A percentile compares a stretch with the other conserved stretches of the same genome.
phyloP scores from a whole-genome alignment of 2,888 invertebrate genomes.

The Patella ulyssiponensis region DNA sequence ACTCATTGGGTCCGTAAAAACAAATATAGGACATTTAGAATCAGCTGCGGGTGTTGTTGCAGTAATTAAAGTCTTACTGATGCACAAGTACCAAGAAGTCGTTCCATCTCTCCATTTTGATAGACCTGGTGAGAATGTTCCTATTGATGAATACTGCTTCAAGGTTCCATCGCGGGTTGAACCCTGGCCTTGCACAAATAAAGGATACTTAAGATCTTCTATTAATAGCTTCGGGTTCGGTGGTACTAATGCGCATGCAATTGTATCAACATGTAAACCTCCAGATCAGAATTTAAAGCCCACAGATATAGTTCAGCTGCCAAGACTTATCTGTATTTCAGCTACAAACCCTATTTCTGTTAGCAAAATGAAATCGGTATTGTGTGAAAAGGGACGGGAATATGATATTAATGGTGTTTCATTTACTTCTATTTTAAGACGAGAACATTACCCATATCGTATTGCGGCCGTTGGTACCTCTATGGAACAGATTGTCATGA shows the following conservation, averaged over 20 bases:
- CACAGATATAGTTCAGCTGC: not conserved
- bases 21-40: slow-evolving; percentile 53
- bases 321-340: slow-evolving; percentile 36
- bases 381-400: slow-evolving; percentile 14
- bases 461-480: slow-evolving; percentile 23
- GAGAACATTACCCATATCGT: slow-evolving; percentile 42
- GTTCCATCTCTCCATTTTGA: slow-evolving; percentile 47
- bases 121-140: slow-evolving; percentile 40
- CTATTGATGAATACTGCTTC: slow-evolving; percentile 34
- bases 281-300: not conserved
- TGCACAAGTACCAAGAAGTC: slow-evolving; percentile 47
- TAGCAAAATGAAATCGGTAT: slow-evolving; percentile 17
- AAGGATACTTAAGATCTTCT: not conserved
- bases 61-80: slow-evolving; percentile 50
- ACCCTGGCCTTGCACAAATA: slow-evolving; percentile 30
- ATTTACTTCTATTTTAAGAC: slow-evolving; percentile 41
- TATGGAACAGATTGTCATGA: not conserved
- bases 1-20: slow-evolving; percentile 50
- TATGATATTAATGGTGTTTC: slow-evolving; percentile 24
- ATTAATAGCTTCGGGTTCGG: slow-evolving; percentile 54
- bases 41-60: slow-evolving; percentile 51
- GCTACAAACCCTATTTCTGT: slow-evolving; percentile 21
- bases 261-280: slow-evolving; percentile 28
- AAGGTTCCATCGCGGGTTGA: slow-evolving; percentile 26
- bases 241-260: slow-evolving; percentile 49